Evolutionary conservation across 2,888 invertebrate genomes (phyloP).

Genomic region (Apamea sordens): DNA sequence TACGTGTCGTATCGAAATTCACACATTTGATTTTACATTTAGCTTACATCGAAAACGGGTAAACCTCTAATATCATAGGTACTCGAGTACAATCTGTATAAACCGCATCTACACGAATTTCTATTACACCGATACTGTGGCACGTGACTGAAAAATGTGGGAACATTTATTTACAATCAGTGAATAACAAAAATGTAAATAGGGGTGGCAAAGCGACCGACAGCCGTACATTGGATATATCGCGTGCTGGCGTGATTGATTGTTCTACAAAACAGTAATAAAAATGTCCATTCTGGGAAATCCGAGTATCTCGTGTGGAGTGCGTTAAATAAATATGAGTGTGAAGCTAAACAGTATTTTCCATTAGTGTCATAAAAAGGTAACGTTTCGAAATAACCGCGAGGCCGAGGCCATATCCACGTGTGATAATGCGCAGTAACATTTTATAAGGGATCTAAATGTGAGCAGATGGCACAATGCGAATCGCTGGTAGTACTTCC

Average conservation of each 20-base stretch:
- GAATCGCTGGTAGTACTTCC: constrained; percentile 85
- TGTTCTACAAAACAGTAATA: constrained; percentile 55
- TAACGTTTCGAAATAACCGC: constrained; percentile 86
- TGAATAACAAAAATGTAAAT: constrained; percentile 59
- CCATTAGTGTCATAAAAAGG: constrained; percentile 89
- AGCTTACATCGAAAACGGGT: constrained; percentile 30
- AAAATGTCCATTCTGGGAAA: constrained; percentile 61
- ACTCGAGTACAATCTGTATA: constrained; percentile 3
- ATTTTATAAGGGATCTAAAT: constrained; percentile 90
- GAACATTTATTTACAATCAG: constrained; percentile 45
- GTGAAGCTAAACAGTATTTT: constrained; percentile 86
- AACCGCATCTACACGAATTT: constrained; percentile 1
- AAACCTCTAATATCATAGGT: constrained; percentile 13
- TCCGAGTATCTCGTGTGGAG: constrained; percentile 66
- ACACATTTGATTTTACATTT: constrained; percentile 54
- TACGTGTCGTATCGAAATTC: constrained; percentile 65
- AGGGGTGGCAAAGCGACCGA: constrained; percentile 51
- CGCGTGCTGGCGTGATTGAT: constrained; percentile 61
- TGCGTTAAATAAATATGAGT: constrained; percentile 79
- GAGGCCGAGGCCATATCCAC: constrained; percentile 83
- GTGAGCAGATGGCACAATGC: constrained; percentile 88
- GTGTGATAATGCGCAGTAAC: constrained; percentile 89
- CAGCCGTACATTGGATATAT: constrained; percentile 44
- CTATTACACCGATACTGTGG: constrained; percentile 2
- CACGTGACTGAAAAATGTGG: constrained; percentile 39